Evolutionary conservation across 2,797 vertebrate species (phyloP), one percentile per base, ranked within the genome.

Genomic region (Phoebastria nigripes): DNA sequence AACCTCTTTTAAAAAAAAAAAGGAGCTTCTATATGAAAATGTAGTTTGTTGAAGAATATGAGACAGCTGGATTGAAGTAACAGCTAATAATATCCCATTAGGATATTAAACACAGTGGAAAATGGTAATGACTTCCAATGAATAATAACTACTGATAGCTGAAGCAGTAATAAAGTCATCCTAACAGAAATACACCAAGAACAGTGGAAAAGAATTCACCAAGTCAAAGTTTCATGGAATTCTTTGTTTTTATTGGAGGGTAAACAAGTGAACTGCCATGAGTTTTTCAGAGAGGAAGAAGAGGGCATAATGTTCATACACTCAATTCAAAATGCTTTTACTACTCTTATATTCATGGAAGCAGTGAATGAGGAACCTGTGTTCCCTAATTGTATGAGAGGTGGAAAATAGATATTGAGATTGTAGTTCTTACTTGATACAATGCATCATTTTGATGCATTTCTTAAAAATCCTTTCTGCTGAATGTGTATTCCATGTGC

Each of bases 281-380:
- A 63, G 11, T 66, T 86, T 78, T 86, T 8, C 21, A 33, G 83
- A 66, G 54, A 69, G 8, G n/a, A 80, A 47, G 26, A 70, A 42
- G 24, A 66, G 13, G 20, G 11, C 7, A 54, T 55, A 80, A 47
- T 21, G 5, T 42, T 77, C 3, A 18, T n/a, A 25, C 2, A 12
- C 4, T 26, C 8, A 31, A 2, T 31, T 65, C 20, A 77, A 15
- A 73, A 42, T 59, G 29, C 28, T 51, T 88, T 86, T 44, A 9
- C 12, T 91, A 0, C 25, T 55, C 20, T 51, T 41, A 0, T 0
- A 1, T 67, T 81, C 7, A 2, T 63, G 44, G 52, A 49, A 81
- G n/a, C 39, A 37, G 28, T 37, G 41, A 49, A 33, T 33, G 61
- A 88, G 47, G 31, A 83, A 49, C 42, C 4, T 4, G 4, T 20